These are phyloP conservation scores for Eurois occulta DNA, from an alignment of 2,888 invertebrate species.

Conservation along the genomic window DNA sequence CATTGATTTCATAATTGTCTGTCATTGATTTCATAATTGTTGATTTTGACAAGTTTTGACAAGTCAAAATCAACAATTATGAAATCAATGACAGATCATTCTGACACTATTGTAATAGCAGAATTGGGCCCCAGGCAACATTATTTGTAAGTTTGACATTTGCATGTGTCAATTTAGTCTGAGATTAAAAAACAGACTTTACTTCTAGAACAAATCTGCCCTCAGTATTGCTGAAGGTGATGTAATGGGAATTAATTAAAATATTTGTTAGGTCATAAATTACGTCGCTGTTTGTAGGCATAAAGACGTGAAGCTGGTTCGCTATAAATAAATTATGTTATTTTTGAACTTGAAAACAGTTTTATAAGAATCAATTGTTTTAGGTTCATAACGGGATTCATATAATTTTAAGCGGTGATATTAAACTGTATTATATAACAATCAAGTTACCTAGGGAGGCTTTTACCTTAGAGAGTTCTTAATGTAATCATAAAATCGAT, in stretches of 20 bases:
- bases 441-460: neutral
- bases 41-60: too few relatives aligned
- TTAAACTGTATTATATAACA: neutral
- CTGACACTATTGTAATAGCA: too few relatives aligned
- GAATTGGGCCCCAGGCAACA: too few relatives aligned
- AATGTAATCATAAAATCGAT: neutral
- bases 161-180: too few relatives aligned
- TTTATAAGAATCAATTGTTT: slow-evolving; percentile 17
- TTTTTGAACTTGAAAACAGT: slow-evolving; percentile 24
- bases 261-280: neutral
- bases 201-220: too few relatives aligned
- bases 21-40: too few relatives aligned
- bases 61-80: too few relatives aligned
- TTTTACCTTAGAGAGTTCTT: neutral
- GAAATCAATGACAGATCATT: too few relatives aligned
- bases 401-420: neutral
- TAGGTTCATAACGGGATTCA: neutral
- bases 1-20: too few relatives aligned
- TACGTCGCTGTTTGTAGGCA: neutral
- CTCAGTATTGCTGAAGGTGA: neutral
- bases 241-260: neutral
- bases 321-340: neutral
- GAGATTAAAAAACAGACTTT: too few relatives aligned
- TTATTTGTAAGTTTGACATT: too few relatives aligned
- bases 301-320: neutral